Evolutionary conservation across 2,113 vertebrate genomes (phyloP).

Genomic region (Psittacula cyanocephala): DNA sequence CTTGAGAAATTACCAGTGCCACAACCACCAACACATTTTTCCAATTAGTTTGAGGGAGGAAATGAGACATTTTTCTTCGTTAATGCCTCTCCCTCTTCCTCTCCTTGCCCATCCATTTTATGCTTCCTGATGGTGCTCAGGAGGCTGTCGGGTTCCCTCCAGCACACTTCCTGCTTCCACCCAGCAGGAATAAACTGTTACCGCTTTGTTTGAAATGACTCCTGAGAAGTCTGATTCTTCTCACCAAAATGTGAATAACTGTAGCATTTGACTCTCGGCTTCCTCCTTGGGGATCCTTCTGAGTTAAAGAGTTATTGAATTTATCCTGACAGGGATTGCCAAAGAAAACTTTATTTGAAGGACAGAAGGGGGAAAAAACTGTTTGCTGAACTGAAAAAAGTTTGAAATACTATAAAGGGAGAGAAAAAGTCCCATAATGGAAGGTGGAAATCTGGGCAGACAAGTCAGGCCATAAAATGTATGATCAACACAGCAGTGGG

Average conservation of each 20-base stretch:
- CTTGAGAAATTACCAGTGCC: conserved; percentile 43
- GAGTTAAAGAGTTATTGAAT: conserved; percentile 62
- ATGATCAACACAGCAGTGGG: conserved; percentile 28
- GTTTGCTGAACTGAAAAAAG: conserved; percentile 43
- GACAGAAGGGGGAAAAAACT: conserved; percentile 35
- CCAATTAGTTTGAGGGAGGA: conserved; percentile 38
- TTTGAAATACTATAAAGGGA: conserved; percentile 50
- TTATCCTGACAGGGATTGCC: conserved; percentile 46
- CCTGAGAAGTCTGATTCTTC: conserved; percentile 33
- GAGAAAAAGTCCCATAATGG: conserved; percentile 32
- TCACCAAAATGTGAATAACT: conserved; percentile 56
- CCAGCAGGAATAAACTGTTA: conserved; percentile 46
- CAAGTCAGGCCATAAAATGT: conserved; percentile 43
- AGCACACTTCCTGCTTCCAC: conserved; percentile 31
- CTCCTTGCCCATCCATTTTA: conserved; percentile 45
- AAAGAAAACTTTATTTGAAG: conserved; percentile 66
- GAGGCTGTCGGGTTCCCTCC: conserved; percentile 24
- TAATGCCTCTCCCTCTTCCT: conserved; percentile 62
- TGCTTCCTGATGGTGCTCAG: conserved; percentile 33
- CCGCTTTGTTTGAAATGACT: conserved; percentile 25
- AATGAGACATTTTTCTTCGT: conserved; percentile 65
- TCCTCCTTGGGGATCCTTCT: conserved; percentile 53
- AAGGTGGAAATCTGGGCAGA: conserved; percentile 43
- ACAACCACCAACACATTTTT: conserved; percentile 60
- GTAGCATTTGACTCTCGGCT: conserved; percentile 47